phyloP scores from a whole-genome alignment of 2,888 invertebrate species.

The Pseudococcus jackbeardsleyi region DNA sequence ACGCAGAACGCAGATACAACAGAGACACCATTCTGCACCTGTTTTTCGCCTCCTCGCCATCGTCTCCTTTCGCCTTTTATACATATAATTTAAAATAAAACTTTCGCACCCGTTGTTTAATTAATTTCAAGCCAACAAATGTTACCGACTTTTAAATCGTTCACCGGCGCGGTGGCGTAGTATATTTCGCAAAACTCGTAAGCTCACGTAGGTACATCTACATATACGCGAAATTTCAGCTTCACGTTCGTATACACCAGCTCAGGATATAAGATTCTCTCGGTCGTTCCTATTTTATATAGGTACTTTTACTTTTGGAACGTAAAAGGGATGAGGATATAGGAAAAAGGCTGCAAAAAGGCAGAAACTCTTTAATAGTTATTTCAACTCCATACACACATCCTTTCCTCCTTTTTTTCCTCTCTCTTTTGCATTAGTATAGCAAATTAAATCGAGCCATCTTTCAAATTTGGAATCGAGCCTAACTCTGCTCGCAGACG shows the following conservation, averaged over 20 bases:
- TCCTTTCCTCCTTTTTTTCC: neutral
- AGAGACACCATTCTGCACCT: constrained; percentile 60
- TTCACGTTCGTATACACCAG: neutral
- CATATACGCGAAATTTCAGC: neutral
- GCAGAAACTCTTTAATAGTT: neutral
- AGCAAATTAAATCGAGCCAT: constrained; percentile 1
- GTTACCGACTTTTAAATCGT: constrained; percentile 62
- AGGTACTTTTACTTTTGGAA: neutral
- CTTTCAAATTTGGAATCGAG: constrained; percentile 34
- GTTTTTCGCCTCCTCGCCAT: constrained; percentile 46
- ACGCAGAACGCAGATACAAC: constrained; percentile 13
- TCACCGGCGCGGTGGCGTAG: neutral
- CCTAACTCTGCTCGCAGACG: neutral
- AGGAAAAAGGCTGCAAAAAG: neutral
- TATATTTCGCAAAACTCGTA: neutral
- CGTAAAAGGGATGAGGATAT: neutral
- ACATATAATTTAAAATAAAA: constrained; percentile 59
- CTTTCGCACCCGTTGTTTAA: constrained; percentile 60
- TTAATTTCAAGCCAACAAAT: constrained; percentile 60
- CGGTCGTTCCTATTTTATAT: neutral
- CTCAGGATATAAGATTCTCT: neutral
- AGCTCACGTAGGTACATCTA: neutral
- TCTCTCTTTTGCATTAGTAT: neutral
- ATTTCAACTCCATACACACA: neutral
- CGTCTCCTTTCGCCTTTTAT: constrained; percentile 25